Evolutionary conservation across 2,797 vertebrate genomes (phyloP), one percentile per base, ranked within the genome.

Genomic region (Iguana delicatissima): DNA sequence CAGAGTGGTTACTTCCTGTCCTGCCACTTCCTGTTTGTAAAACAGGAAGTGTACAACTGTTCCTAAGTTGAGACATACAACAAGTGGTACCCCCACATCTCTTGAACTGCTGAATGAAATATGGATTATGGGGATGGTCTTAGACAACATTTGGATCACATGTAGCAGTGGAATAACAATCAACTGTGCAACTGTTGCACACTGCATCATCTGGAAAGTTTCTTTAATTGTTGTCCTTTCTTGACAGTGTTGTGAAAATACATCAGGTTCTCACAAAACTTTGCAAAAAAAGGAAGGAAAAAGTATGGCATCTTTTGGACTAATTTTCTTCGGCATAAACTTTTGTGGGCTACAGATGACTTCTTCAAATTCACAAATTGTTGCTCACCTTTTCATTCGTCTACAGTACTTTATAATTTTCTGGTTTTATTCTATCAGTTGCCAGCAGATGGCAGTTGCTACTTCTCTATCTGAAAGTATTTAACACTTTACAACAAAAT

Each of bases 401-500:
- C 26, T 69, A 76, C 14, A 1, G 79, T 35, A 46, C 2, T 55
- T 85, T 55, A 50, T 24, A 4, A 57, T 80, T 12, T 76, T 64
- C 86, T 74, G 82, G 42, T 1, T 84, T 94, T 84, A 92, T 95
- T 55, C 91, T 92, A 92, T 16, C 74, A 76, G 87, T 55, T 0
- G 0, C 95, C 95, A 88, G 95, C 73, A 96, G 94, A 91, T 93
- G 93, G 95, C 59, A 92, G 85, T 93, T 82, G 92, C 86, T 93
- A 1, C 86, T 89, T 94, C 77, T 92, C 8, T 69, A 69, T 4
- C 29, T 69, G 26, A 69, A 69, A 69, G 3, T 69, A 32, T 69
- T 64, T 4, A 24, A 24, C 20, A 24, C 62, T 67, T 67, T 69
- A 69, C 64, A 69, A 29, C 24, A 69, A 29, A 69, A 69, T 95